Base-by-base conservation (phyloP, 1,140 invertebrate genomes). In the Drosophila lacteicornis region DNA sequence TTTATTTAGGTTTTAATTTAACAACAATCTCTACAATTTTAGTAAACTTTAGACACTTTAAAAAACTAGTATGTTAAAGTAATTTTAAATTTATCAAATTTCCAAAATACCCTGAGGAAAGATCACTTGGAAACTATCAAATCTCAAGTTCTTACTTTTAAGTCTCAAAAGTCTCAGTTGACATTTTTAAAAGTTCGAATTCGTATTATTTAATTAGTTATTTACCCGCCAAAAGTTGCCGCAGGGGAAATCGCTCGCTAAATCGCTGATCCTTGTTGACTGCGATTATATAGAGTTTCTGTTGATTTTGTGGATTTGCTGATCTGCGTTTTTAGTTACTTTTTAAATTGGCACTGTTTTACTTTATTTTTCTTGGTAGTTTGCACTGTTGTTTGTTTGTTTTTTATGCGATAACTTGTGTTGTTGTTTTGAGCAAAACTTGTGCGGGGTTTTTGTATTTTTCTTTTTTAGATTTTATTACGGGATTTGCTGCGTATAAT, bases 391-490 rank as follows among this genome's bases (percentile, higher is more conserved):
- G 74, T 45, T 75, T 74, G 55, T 74, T 81, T 81, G 47, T 75
- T 69, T 79, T 59, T 50, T 79, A 50, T 30, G 27, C 50, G 53
- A 49, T 49, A 49, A 70, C 66, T 69, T 47, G 59, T 67, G 58
- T 80, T 82, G 53, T 82, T 80, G 51, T 65, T 81, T 85, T 85
- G 69, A 85, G 82, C 82, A 79, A 75, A 85, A 85, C 73, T 83
- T 87, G 55, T 83, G 68, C 68, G 51, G 65, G 27, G 27, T 30
- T 30, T 30, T 30, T 68, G 76, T 82, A 56, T 56, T 61, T 61
- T 49, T 69, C 40, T 56, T 55, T 46, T 60, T 70, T 60, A 66
- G 9, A 62, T 70, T 63, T 60, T 50, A n/a, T 70, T 50, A 33
- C 49, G 27, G n/a, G 27, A 51, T 19, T 51, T 36, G 8, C 49